A percentile compares a stretch with the other conserved stretches of the same genome.
These are phyloP conservation scores for Cliona cf. orientalis DNA, from an alignment of 37 sponge, comb jelly and placozoan genomes.

Conservation along the genomic window DNA sequence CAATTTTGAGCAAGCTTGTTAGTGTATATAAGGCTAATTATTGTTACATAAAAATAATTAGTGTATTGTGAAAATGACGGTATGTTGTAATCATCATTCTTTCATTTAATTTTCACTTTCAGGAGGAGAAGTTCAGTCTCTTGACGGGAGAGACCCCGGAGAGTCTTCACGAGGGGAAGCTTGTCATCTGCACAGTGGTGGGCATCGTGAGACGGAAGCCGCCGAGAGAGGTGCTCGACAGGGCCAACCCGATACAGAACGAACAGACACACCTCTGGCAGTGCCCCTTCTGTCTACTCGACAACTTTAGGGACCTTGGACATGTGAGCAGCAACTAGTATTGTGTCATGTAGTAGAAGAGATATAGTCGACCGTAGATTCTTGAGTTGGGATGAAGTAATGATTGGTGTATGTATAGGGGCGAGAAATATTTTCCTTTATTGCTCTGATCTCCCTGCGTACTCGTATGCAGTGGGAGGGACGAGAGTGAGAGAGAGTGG, in stretches of 20 bases:
- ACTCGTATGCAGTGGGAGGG: not conserved
- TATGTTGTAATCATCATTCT: no score
- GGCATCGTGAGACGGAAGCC: slow-evolving; percentile 87
- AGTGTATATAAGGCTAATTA: no score
- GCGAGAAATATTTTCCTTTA: no score
- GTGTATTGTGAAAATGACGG: not conserved
- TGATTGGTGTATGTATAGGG: no score
- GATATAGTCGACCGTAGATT: no score
- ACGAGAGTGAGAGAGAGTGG: not conserved
- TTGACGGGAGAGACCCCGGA: slow-evolving; percentile 80
- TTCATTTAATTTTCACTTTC: not conserved
- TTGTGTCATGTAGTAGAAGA: no score
- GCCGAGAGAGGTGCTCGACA: slow-evolving; percentile 72
- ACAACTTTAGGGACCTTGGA: slow-evolving; percentile 80
- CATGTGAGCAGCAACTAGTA: no score
- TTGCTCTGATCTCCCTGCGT: no score
- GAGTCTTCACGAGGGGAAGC: slow-evolving; percentile 75
- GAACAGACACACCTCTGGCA: slow-evolving; percentile 79
- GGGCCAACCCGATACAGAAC: slow-evolving; percentile 77
- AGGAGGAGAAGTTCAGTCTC: slow-evolving; percentile 86
- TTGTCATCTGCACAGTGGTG: slow-evolving; percentile 88
- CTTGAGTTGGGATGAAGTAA: no score
- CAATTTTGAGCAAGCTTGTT: no score
- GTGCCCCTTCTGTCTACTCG: slow-evolving; percentile 93
- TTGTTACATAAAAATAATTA: not conserved